Evolutionary conservation across 2,113 vertebrate genomes (phyloP).

Genomic region (Grantiella picta): DNA sequence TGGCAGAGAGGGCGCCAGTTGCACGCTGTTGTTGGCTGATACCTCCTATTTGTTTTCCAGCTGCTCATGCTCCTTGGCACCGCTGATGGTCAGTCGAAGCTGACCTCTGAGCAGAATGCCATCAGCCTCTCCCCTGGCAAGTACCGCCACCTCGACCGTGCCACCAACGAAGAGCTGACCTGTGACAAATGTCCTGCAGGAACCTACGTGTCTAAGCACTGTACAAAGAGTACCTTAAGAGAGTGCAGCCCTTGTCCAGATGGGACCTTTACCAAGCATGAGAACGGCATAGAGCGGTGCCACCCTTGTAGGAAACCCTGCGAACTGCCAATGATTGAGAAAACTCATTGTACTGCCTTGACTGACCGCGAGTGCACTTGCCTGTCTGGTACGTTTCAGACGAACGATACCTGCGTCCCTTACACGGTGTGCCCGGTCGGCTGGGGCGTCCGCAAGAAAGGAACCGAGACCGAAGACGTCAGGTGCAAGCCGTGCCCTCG

Average conservation of each 20-base stretch:
- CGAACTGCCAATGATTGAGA: conserved; percentile 79
- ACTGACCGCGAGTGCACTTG: conserved; percentile 88
- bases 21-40: not conserved
- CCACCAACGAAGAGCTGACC: conserved; percentile 79
- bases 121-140: conserved; percentile 76
- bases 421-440: conserved; percentile 84
- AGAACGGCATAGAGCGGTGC: conserved; percentile 90
- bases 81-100: conserved; percentile 68
- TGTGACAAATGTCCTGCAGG: conserved; percentile 98
- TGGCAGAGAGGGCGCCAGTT: rapidly evolving
- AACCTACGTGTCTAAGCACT: conserved; percentile 89
- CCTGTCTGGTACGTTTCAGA: conserved; percentile 79
- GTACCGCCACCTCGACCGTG: conserved; percentile 81
- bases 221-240: conserved; percentile 81
- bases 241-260: conserved; percentile 86
- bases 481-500: conserved; percentile 84
- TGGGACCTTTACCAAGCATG: conserved; percentile 87
- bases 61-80: conserved; percentile 78
- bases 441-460: conserved; percentile 86
- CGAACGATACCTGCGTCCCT: conserved; percentile 74
- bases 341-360: conserved; percentile 81
- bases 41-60: conserved; percentile 70
- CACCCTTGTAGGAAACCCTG: conserved; percentile 84
- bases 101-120: conserved; percentile 72
- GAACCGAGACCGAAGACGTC: conserved; percentile 84